Conservation (phyloP, 2,797 vertebrate genomes). For the Rachycentron canadum region DNA sequence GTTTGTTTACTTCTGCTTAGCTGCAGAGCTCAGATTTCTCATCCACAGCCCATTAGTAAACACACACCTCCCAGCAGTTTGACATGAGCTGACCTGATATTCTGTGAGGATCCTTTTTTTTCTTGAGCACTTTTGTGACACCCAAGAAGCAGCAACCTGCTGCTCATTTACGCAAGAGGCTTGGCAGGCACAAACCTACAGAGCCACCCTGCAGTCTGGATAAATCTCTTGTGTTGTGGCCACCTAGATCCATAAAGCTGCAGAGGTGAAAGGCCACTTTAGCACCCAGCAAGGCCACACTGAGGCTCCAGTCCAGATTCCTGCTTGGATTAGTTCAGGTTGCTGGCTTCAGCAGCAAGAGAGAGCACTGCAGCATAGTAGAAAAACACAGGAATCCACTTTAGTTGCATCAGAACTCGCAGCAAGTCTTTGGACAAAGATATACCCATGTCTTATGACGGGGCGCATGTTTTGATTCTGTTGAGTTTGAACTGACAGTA, state of each 20-base stretch:
- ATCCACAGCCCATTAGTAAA: not conserved
- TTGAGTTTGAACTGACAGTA: constrained; percentile 9
- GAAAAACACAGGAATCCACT: constrained; percentile 48
- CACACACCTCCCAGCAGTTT: constrained; percentile 20
- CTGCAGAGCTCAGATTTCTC: constrained; percentile 2
- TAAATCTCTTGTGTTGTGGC: constrained; percentile 50
- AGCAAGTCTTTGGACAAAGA: constrained; percentile 54
- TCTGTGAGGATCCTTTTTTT: constrained; percentile 25
- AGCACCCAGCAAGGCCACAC: constrained; percentile 60
- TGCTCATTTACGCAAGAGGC: constrained; percentile 58
- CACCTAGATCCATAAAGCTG: constrained; percentile 41
- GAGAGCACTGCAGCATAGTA: constrained; percentile 44
- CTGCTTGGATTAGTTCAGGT: constrained; percentile 82
- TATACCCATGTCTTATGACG: constrained; percentile 29
- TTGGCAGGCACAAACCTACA: constrained; percentile 34
- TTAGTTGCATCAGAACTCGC: constrained; percentile 39
- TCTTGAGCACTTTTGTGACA: constrained; percentile 43
- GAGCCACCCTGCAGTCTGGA: constrained; percentile 61
- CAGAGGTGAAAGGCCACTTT: constrained; percentile 61
- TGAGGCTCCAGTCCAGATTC: constrained; percentile 62
- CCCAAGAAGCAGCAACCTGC: constrained; percentile 55
- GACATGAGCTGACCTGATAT: constrained; percentile 22
- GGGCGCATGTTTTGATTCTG: constrained; percentile 38
- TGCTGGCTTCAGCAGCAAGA: constrained; percentile 60
- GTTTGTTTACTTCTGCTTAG: not conserved